A percentile compares a stretch with the other conserved stretches of the same genome.
phyloP scores from a whole-genome alignment of 2,797 vertebrate species.

The Pseudomugil gertrudae region DNA sequence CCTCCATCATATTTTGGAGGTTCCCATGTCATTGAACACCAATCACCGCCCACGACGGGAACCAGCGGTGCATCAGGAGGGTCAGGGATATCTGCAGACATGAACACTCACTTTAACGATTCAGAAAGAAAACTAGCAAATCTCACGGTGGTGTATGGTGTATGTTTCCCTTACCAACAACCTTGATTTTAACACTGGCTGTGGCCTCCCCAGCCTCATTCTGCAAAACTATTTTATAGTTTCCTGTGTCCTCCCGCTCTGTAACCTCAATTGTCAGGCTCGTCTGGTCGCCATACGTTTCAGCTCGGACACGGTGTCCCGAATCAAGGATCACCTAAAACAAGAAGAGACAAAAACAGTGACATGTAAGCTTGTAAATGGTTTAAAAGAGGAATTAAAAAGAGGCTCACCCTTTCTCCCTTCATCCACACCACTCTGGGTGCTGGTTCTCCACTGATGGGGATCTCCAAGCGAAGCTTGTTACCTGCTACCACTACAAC shows the following conservation, averaged over 20 bases:
- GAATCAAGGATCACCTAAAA: constrained; percentile 90
- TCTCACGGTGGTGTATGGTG: neutral
- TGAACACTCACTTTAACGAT: neutral
- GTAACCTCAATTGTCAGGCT: constrained; percentile 93
- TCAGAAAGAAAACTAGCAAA: neutral
- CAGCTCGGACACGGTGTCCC: constrained; percentile 88
- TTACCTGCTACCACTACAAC: constrained; percentile 94
- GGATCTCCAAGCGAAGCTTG: constrained; percentile 95
- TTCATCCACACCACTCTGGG: constrained; percentile 95
- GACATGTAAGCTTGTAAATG: neutral
- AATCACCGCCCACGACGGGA: constrained; percentile 92
- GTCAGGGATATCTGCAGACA: constrained; percentile 90
- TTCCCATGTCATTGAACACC: constrained; percentile 97
- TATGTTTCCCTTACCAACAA: constrained; percentile 88
- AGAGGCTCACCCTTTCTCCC: constrained; percentile 89
- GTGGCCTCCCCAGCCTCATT: constrained; percentile 96
- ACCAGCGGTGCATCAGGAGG: constrained; percentile 91
- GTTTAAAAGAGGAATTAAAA: too few species aligned
- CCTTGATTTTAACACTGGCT: constrained; percentile 92
- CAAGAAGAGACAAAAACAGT: neutral
- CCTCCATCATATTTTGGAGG: constrained; percentile 92
- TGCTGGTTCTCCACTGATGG: constrained; percentile 91
- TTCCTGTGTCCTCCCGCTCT: constrained; percentile 92
- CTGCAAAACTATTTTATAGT: constrained; percentile 93
- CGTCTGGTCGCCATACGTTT: constrained; percentile 91